These are phyloP conservation scores for Euplexia lucipara DNA, from an alignment of 2,888 invertebrate species.

Conservation along the genomic window DNA sequence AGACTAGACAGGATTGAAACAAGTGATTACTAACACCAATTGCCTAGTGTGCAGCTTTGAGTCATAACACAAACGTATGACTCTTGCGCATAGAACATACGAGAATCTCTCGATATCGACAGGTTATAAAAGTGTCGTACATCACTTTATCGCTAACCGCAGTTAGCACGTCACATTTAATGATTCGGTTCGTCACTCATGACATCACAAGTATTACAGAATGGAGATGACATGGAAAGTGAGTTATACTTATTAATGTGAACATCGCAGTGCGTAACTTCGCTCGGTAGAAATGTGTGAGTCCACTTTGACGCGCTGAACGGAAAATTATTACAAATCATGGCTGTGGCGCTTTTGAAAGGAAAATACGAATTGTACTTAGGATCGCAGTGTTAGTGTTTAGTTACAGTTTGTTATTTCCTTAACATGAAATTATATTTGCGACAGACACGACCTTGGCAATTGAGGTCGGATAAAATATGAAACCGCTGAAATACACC, in stretches of 20 bases:
- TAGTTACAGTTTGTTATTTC: slow-evolving; percentile 13
- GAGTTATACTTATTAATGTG: slow-evolving; percentile 52
- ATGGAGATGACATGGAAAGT: slow-evolving; percentile 74
- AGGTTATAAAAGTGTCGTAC: slow-evolving; percentile 47
- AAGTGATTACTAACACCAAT: slow-evolving; percentile 60
- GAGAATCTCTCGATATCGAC: slow-evolving; percentile 69
- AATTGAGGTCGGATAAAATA: slow-evolving; percentile 43
- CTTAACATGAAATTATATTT: slow-evolving; percentile 21
- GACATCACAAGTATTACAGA: slow-evolving; percentile 73
- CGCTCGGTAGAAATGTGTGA: slow-evolving; percentile 39
- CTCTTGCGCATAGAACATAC: slow-evolving; percentile 43
- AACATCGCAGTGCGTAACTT: slow-evolving; percentile 43
- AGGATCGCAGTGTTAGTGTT: neutral
- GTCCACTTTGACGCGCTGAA: slow-evolving; percentile 30
- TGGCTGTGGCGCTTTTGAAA: slow-evolving; percentile 9
- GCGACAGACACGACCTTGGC: slow-evolving; percentile 23
- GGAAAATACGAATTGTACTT: slow-evolving; percentile 23
- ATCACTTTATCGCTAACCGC: slow-evolving; percentile 67
- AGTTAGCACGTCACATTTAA: slow-evolving; percentile 65
- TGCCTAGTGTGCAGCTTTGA: slow-evolving; percentile 51
- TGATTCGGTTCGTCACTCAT: slow-evolving; percentile 64
- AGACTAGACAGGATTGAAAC: slow-evolving; percentile 59
- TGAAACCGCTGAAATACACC: slow-evolving; percentile 39
- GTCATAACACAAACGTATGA: slow-evolving; percentile 40
- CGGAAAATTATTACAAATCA: slow-evolving; percentile 19